Evolutionary conservation across 1,140 invertebrate genomes (phyloP).

Genomic region (Reticulitermes speratus): DNA sequence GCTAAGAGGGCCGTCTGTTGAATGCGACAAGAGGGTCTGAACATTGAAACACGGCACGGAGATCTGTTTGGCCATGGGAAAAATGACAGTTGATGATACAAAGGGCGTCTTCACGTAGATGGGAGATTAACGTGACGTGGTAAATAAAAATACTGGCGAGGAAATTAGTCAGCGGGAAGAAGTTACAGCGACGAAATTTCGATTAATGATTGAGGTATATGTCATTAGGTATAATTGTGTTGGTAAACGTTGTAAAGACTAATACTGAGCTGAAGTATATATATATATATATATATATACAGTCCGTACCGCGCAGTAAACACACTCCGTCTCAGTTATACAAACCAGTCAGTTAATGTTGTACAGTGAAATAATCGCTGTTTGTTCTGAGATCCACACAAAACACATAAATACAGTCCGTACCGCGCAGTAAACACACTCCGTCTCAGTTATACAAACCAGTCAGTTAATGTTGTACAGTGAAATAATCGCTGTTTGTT

Average conservation of each 20-base stretch:
- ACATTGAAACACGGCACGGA: neutral
- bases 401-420: no score
- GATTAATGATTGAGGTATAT: neutral
- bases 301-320: no score
- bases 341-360: no score
- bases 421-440: no score
- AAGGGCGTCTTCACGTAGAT: neutral
- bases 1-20: neutral
- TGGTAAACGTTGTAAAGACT: neutral
- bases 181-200: neutral
- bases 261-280: no score
- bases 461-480: no score
- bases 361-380: no score
- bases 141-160: neutral
- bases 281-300: no score
- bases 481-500: no score
- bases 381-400: no score
- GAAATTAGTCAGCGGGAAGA: neutral
- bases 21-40: neutral
- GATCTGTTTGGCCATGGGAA: neutral
- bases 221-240: neutral
- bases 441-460: no score
- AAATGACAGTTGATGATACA: neutral
- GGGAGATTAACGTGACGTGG: slow-evolving; percentile 3
- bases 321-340: no score